Conservation (phyloP, 2,113 vertebrate species). For the Polypterus bichir region DNA sequence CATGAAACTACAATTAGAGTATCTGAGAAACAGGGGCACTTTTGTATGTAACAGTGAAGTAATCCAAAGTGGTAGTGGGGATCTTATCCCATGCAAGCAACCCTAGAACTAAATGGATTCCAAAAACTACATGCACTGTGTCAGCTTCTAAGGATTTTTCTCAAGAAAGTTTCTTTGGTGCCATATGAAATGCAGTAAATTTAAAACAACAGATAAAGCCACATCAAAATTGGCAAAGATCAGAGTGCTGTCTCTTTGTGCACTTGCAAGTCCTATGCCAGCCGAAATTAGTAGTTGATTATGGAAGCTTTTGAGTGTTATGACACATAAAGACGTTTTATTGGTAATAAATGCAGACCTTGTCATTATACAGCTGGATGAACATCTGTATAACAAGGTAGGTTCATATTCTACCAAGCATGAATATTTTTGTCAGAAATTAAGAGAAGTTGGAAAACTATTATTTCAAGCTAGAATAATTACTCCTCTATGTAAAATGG, state of each 20-base stretch:
- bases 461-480: slow-evolving; percentile 17
- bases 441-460: slow-evolving; percentile 25
- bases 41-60: slow-evolving; percentile 23
- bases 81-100: slow-evolving; percentile 21
- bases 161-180: slow-evolving; percentile 23
- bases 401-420: slow-evolving; percentile 21
- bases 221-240: slow-evolving; percentile 22
- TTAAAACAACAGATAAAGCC: slow-evolving; percentile 12
- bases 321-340: too few relatives aligned
- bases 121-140: slow-evolving; percentile 26
- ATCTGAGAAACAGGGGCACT: slow-evolving; percentile 24
- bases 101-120: slow-evolving; percentile 14
- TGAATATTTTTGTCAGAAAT: slow-evolving; percentile 23
- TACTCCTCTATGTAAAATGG: slow-evolving; percentile 21
- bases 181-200: slow-evolving; percentile 15
- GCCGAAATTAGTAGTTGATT: neutral
- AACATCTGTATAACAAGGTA: slow-evolving; percentile 22
- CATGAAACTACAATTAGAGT: slow-evolving; percentile 16
- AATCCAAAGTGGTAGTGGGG: slow-evolving; percentile 20
- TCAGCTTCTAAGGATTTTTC: slow-evolving; percentile 22
- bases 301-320: too few relatives aligned
- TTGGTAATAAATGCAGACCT: too few relatives aligned
- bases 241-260: slow-evolving; percentile 20
- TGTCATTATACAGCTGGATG: slow-evolving; percentile 19
- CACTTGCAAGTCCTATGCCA: slow-evolving; percentile 13